phyloP scores from a whole-genome alignment of 1,140 invertebrate genomes.

The Atta colombica region DNA sequence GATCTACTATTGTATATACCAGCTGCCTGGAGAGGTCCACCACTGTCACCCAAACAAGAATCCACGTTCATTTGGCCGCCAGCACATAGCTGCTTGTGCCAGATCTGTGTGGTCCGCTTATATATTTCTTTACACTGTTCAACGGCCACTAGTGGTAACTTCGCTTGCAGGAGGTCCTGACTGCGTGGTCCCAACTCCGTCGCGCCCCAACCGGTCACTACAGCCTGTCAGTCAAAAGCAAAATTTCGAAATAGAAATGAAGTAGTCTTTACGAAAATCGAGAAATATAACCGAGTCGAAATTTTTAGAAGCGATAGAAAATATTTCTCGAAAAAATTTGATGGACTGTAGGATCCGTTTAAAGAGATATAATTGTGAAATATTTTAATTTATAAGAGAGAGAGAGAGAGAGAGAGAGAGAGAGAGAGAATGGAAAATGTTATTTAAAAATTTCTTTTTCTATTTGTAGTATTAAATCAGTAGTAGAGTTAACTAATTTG shows the following conservation, averaged over 20 bases:
- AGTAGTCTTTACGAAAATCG: not conserved
- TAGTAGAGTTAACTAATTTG: not conserved
- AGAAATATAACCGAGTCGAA: not conserved
- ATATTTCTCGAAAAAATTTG: not conserved
- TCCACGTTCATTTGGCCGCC: conserved; percentile 86
- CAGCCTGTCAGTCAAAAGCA: conserved; percentile 67
- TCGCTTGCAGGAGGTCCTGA: conserved; percentile 86
- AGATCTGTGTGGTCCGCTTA: conserved; percentile 78
- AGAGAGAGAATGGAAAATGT: not conserved
- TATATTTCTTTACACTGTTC: conserved; percentile 85
- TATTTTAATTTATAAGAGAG: not conserved
- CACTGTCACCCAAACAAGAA: conserved; percentile 86
- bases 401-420: not conserved
- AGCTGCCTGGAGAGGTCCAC: conserved; percentile 85
- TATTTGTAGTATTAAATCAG: not conserved
- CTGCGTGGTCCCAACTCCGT: conserved; percentile 85
- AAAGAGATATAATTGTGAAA: not conserved
- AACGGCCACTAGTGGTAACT: conserved; percentile 84
- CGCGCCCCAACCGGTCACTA: conserved; percentile 89
- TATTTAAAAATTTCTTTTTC: not conserved
- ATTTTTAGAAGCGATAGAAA: not conserved
- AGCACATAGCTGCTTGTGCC: conserved; percentile 88
- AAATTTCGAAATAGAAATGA: not conserved
- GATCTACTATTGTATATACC: conserved; percentile 70
- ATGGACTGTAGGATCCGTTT: not conserved